Percentiles rank a stretch among this genome's conserved stretches.
Evolutionary conservation across 2,797 vertebrate genomes (phyloP).

Genomic region (Sebastes vulpes): DNA sequence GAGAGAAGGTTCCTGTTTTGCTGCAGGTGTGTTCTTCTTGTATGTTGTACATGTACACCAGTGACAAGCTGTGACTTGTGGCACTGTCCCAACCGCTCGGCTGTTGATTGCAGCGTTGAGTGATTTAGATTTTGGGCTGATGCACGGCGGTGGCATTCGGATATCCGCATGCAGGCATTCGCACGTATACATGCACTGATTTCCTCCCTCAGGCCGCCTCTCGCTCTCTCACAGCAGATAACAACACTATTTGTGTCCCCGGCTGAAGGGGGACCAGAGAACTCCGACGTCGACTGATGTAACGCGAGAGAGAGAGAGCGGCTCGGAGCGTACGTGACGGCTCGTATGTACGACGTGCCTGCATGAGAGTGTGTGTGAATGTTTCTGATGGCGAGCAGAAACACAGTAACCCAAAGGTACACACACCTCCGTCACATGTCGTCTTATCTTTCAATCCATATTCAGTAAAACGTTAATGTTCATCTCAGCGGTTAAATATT

Average conservation of each 20-base stretch:
- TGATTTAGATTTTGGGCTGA: conserved; percentile 23
- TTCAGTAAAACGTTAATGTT: conserved; percentile 38
- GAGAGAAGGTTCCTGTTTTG: background rate
- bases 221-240: conserved; percentile 49
- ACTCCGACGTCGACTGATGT: background rate
- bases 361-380: background rate
- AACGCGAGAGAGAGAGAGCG: background rate
- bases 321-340: background rate
- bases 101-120: conserved; percentile 32
- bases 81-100: conserved; percentile 23
- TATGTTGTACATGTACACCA: background rate
- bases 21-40: conserved; percentile 2
- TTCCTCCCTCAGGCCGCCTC: background rate
- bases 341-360: background rate
- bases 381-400: background rate
- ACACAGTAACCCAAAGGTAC: background rate
- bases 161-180: background rate
- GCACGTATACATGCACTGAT: conserved; percentile 13
- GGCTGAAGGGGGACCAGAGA: background rate
- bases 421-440: background rate
- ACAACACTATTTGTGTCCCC: conserved; percentile 23
- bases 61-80: conserved; percentile 64
- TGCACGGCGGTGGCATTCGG: background rate
- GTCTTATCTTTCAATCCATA: conserved; percentile 39
- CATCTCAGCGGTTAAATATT: conserved; percentile 51